These are phyloP conservation scores for Coracias cyanogaster DNA, from an alignment of 2,797 vertebrate species.

Conservation along the genomic window DNA sequence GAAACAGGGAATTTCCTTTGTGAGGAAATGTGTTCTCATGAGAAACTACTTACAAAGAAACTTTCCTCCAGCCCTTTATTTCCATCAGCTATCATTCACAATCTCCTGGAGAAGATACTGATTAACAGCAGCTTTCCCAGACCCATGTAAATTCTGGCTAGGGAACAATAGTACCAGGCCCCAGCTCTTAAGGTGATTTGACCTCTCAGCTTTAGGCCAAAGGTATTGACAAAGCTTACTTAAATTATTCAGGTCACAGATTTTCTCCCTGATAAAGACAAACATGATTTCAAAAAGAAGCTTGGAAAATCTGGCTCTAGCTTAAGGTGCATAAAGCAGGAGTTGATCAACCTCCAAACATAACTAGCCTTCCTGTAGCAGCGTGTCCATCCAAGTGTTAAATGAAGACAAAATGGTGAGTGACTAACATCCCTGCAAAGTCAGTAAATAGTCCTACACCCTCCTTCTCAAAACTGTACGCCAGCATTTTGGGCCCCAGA, in stretches of 20 bases:
- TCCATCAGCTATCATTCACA: neutral
- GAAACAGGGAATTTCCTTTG: neutral
- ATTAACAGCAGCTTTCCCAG: neutral
- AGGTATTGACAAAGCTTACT: neutral
- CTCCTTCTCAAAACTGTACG: neutral
- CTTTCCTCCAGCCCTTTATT: neutral
- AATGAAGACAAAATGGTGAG: neutral
- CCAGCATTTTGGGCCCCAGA: neutral
- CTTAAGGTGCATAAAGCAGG: neutral
- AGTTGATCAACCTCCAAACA: neutral
- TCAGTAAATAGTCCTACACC: neutral
- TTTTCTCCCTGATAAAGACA: neutral
- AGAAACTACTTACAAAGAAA: neutral
- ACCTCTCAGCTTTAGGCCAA: neutral
- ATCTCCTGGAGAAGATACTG: neutral
- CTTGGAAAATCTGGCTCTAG: neutral
- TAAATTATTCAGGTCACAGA: neutral
- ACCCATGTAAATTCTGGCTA: neutral
- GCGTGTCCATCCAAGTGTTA: neutral
- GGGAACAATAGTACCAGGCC: rapidly evolving
- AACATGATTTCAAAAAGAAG: neutral
- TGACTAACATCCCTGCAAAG: neutral
- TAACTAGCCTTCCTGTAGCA: neutral
- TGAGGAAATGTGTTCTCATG: neutral
- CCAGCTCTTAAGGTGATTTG: neutral